Percentiles rank a stretch among this genome's conserved stretches.
phyloP scores from a whole-genome alignment of 2,113 vertebrate species.

The Capricornis sumatraensis region DNA sequence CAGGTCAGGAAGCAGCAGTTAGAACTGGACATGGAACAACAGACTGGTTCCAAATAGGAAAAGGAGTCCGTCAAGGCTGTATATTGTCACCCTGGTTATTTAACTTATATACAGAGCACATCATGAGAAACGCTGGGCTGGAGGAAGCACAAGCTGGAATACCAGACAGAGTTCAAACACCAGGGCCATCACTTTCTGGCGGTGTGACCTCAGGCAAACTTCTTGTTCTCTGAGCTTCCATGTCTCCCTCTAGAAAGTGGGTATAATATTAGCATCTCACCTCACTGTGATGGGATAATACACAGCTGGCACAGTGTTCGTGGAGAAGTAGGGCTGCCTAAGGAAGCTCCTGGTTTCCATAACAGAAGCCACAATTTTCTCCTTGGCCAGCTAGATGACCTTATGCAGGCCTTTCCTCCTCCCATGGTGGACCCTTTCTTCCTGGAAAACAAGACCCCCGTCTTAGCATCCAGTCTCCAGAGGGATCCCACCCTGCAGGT shows the following conservation, averaged over 20 bases:
- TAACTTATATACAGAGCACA: not conserved
- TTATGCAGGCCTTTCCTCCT: not conserved
- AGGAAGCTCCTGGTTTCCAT: not conserved
- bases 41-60: not conserved
- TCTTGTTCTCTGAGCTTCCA: not conserved
- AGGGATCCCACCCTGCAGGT: not conserved
- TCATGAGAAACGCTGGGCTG: not conserved
- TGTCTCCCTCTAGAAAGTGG: not conserved
- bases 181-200: not conserved
- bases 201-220: not conserved
- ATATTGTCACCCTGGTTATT: not conserved
- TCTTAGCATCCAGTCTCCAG: not conserved
- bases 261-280: not conserved
- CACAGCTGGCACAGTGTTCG: rapidly evolving
- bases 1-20: not conserved
- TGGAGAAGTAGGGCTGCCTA: not conserved
- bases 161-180: not conserved
- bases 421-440: not conserved
- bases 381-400: not conserved
- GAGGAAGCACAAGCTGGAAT: not conserved
- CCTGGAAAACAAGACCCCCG: not conserved
- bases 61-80: not conserved
- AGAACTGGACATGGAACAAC: not conserved
- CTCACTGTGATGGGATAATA: not conserved
- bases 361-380: not conserved